Percentiles rank a stretch among this genome's conserved stretches.
These are phyloP conservation scores for Zaprionus africanus DNA, from an alignment of 1,140 invertebrate species.

Conservation along the genomic window DNA sequence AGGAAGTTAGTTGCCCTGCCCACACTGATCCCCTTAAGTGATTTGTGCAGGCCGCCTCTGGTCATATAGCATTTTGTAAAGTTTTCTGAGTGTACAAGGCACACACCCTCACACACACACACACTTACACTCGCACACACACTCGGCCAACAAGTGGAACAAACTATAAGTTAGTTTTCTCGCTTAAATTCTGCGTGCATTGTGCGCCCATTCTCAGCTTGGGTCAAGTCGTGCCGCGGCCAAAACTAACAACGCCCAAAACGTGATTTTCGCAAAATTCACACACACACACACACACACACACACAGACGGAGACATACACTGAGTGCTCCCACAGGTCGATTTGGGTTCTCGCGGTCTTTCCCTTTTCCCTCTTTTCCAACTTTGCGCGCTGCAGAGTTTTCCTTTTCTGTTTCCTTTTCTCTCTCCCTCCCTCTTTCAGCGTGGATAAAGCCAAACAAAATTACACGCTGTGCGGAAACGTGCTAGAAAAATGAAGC, in stretches of 20 bases:
- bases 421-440: not conserved
- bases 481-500: constrained; percentile 78
- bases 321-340: constrained; percentile 37
- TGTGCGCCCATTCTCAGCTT: constrained; percentile 17
- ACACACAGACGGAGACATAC: not conserved
- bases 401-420: too few species aligned
- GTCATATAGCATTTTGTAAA: constrained; percentile 24
- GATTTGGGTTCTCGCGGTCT: constrained; percentile 25
- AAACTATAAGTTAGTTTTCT: constrained; percentile 52
- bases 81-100: constrained; percentile 24
- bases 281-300: constrained; percentile 29
- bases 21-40: not conserved
- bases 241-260: constrained; percentile 54
- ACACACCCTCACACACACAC: constrained; percentile 12
- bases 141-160: constrained; percentile 40
- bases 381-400: too few species aligned
- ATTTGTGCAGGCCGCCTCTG: constrained; percentile 8
- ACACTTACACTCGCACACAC: constrained; percentile 20
- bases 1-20: not conserved
- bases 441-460: constrained; percentile 68
- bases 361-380: not conserved
- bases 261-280: constrained; percentile 57
- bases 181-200: constrained; percentile 34
- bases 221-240: constrained; percentile 45
- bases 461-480: constrained; percentile 77